These are phyloP conservation scores for Ophioninae sp. DNA, from an alignment of 2,888 invertebrate genomes.

Conservation along the genomic window DNA sequence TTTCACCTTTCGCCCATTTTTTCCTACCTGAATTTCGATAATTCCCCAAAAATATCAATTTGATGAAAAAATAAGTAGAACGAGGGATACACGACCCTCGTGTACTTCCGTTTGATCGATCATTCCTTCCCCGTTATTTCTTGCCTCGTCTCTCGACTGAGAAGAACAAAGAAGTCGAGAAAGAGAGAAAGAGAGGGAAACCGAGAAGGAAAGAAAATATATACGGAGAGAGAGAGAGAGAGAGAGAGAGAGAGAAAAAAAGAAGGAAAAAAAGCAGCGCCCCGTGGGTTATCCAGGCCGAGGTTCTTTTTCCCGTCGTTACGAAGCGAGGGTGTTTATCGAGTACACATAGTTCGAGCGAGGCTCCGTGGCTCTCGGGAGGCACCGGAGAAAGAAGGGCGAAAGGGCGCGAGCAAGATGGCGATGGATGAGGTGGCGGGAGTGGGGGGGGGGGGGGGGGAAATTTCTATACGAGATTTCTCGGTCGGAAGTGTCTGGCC, in stretches of 20 bases:
- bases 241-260: not conserved
- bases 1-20: not conserved
- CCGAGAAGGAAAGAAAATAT: not conserved
- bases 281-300: constrained; percentile 31
- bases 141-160: too few species aligned
- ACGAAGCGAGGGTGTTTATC: not conserved
- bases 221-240: not conserved
- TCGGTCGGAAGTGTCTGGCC: not conserved
- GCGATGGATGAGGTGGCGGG: too few species aligned
- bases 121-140: too few species aligned
- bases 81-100: too few species aligned
- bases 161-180: not conserved
- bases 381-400: constrained; percentile 2
- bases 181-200: not conserved
- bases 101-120: too few species aligned
- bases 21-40: not conserved
- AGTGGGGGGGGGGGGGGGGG: too few species aligned
- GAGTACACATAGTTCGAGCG: constrained; percentile 14
- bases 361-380: constrained; percentile 17
- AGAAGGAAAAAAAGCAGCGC: not conserved
- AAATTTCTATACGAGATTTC: too few species aligned
- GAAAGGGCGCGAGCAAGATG: constrained; percentile 3
- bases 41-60: too few species aligned
- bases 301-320: constrained; percentile 24
- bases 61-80: not conserved